phyloP scores from a whole-genome alignment of 2,888 invertebrate species.

The Xanthorhoe spadicearia region DNA sequence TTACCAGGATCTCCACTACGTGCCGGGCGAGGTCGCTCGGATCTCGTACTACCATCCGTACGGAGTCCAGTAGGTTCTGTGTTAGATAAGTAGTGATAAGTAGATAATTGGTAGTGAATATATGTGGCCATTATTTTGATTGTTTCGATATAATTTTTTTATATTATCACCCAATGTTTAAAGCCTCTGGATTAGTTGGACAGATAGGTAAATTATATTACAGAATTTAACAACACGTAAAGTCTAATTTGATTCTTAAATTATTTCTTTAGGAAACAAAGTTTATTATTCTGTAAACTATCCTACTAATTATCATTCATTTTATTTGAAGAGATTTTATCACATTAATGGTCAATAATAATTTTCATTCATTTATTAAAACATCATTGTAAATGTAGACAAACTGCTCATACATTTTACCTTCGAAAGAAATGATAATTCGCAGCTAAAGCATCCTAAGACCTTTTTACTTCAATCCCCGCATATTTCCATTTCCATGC shows the following conservation, averaged over 20 bases:
- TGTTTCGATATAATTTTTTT: slow-evolving; percentile 20
- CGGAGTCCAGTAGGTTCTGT: slow-evolving; percentile 64
- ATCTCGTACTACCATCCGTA: slow-evolving; percentile 80
- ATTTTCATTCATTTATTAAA: no score
- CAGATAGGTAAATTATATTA: no score
- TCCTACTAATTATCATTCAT: no score
- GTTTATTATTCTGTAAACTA: no score
- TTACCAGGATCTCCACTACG: slow-evolving; percentile 77
- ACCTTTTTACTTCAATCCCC: slow-evolving; percentile 15
- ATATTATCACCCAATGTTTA: not conserved
- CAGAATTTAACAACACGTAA: no score
- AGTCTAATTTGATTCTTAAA: no score
- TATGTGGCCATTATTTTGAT: slow-evolving; percentile 31
- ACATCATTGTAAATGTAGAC: no score
- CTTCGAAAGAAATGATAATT: no score
- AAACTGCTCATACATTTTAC: not conserved
- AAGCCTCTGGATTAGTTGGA: no score
- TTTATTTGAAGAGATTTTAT: no score
- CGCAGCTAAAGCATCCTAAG: not conserved
- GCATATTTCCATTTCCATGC: slow-evolving; percentile 39
- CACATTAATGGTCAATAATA: no score
- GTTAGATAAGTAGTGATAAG: slow-evolving; percentile 24
- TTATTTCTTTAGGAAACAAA: not conserved
- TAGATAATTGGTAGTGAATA: slow-evolving; percentile 32
- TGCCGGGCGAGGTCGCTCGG: slow-evolving; percentile 74